phyloP scores from a whole-genome alignment of 1,140 invertebrate genomes.

The Trinorchestia longiramus region DNA sequence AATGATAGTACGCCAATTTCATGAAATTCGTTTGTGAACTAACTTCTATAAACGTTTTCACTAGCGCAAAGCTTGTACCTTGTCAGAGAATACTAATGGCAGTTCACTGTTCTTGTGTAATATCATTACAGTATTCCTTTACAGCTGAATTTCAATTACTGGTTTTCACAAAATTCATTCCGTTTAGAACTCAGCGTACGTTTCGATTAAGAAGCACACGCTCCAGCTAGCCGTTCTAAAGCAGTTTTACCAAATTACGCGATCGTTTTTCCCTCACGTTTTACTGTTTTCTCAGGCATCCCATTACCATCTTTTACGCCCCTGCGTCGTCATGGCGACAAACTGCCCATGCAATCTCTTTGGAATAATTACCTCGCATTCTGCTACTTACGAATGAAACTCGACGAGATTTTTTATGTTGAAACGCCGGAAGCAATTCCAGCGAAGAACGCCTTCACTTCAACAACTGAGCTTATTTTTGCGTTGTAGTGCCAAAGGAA shows the following conservation, averaged over 20 bases:
- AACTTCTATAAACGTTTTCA: not conserved
- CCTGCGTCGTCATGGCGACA: not conserved
- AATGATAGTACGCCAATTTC: not conserved
- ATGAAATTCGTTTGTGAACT: not conserved
- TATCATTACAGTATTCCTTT: not conserved
- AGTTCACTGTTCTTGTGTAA: not conserved
- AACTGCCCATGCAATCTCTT: not conserved
- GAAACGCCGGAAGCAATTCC: not conserved
- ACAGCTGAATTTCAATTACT: not conserved
- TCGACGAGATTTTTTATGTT: not conserved
- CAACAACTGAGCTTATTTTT: not conserved
- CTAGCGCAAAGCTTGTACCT: not conserved
- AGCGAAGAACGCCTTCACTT: not conserved
- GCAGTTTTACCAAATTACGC: not conserved
- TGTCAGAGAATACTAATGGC: not conserved
- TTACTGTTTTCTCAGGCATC: not conserved
- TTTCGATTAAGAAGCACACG: not conserved
- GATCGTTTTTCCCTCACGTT: not conserved
- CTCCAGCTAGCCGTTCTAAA: not conserved
- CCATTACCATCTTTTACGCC: not conserved
- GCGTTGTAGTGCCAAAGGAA: not conserved
- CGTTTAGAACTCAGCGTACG: not conserved
- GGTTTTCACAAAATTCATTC: not conserved
- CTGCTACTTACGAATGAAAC: constrained; percentile 1
- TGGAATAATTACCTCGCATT: constrained; percentile 8